Base-by-base conservation (phyloP, 2,113 vertebrate genomes). In the Malurus alboscapulatus region DNA sequence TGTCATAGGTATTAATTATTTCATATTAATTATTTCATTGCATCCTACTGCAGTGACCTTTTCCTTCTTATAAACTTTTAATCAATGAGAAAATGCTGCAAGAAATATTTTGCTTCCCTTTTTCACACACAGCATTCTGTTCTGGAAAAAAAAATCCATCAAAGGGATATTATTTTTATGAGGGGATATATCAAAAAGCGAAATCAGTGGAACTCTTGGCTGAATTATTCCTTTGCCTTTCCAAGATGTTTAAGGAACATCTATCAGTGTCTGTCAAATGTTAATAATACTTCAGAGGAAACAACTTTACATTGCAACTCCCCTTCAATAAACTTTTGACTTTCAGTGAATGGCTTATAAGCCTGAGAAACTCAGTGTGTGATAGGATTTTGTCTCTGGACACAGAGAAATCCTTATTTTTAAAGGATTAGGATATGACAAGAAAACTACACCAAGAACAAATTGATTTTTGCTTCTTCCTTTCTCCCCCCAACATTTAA, bases 1-100 rank as follows among this genome's bases (percentile, higher is more conserved):
- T 47, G 48, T 66, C 30, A 94, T 83, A 93, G n/a, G 3, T 96
- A 89, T 96, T 94, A 97, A 97, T 97, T 96, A 91, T 95, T 96
- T 87, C 74, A 89, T 85, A 93, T 96, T 97, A 97, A 97, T 96
- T 97, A 88, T 96, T 96, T 87, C 48, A 89, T 92, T 94, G 59
- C 71, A 94, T 87, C 78, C 90, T 77, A 86, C 50, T 67, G 88
- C 91, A 95, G 76, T 94, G 90, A 85, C 79, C 73, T 93, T 87
- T 73, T 80, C 42, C 34, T 78, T 54, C 36, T 72, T 72, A 17
- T 22, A 87, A 90, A 36, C 3, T 63, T 91, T 95, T 96, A 84
- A 95, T 95, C 59, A 89, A 62, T 84, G 71, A 67, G 48, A 78
- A 96, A 68, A 94, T 81, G 89, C 82, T 90, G 65, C 67, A 89